phyloP scores from a whole-genome alignment of 2,888 invertebrate genomes.

The Melinaea menophilus region DNA sequence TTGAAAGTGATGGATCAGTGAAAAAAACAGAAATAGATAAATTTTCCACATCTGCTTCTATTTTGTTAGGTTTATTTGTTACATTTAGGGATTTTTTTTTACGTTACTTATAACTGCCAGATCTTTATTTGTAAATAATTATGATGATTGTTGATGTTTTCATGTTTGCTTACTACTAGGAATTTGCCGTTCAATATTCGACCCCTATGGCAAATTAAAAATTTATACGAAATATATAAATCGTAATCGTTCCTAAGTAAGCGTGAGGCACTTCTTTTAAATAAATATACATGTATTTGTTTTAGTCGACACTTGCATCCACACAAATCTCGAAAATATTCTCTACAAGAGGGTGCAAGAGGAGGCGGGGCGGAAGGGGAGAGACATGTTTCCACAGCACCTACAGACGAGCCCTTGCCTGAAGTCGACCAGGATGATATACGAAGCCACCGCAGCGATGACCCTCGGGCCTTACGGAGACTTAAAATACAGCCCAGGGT shows the following conservation, averaged over 20 bases:
- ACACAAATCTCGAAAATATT: conserved; percentile 85
- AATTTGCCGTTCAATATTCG: no score
- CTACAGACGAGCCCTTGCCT: conserved; percentile 86
- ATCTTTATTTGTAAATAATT: no score
- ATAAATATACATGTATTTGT: conserved; percentile 3
- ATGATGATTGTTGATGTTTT: no score
- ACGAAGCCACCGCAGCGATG: conserved; percentile 86
- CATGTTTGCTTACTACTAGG: no score
- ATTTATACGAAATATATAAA: not conserved
- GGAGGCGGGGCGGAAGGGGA: conserved; percentile 69
- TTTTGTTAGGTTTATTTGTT: no score
- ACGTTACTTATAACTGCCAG: no score
- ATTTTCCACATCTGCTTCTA: no score
- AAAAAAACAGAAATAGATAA: no score
- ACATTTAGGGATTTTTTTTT: no score
- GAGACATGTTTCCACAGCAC: conserved; percentile 85
- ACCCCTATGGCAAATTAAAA: no score
- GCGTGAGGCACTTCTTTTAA: not conserved
- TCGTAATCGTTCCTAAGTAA: not conserved
- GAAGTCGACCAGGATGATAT: conserved; percentile 90
- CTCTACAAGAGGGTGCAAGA: conserved; percentile 84
- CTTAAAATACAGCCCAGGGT: conserved; percentile 76
- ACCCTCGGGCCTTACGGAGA: conserved; percentile 82
- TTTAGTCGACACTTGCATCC: conserved; percentile 64
- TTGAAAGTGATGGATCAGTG: no score